A percentile compares a stretch with the other conserved stretches of the same genome.
Conservation (phyloP, 2,113 vertebrate genomes). For the Pithys albifrons region DNA sequence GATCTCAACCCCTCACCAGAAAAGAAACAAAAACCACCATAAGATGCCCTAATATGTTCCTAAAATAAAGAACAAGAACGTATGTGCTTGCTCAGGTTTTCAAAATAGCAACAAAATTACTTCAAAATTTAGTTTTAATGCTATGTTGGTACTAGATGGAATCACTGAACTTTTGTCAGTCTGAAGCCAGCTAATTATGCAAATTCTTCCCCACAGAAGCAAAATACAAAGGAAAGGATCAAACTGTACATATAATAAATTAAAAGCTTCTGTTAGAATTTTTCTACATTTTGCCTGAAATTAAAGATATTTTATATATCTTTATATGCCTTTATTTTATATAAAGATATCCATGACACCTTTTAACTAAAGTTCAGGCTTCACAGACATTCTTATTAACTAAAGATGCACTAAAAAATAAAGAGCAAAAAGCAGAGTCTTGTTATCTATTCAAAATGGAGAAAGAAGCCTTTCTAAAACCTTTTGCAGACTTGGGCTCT, state of each 20-base stretch:
- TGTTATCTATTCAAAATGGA: not conserved
- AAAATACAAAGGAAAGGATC: not conserved
- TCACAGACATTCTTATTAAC: not conserved
- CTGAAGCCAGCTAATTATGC: not conserved
- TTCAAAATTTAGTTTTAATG: not conserved
- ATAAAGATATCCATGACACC: not conserved
- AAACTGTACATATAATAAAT: not conserved
- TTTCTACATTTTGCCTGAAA: not conserved
- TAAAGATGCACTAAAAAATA: not conserved
- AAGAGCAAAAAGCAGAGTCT: not conserved
- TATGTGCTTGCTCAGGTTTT: not conserved
- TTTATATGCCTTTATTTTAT: not conserved
- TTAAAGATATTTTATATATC: not conserved
- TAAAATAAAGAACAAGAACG: not conserved
- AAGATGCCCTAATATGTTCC: not conserved
- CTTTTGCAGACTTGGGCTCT: not conserved
- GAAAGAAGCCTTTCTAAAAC: not conserved
- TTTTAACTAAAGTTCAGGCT: not conserved
- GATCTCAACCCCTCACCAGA: not conserved
- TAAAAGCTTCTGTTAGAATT: not conserved
- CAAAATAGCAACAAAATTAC: not conserved
- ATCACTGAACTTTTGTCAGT: not conserved
- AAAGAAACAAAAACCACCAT: not conserved
- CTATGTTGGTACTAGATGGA: not conserved
- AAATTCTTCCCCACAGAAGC: not conserved